Base-by-base conservation (phyloP, 2,888 invertebrate species). In the Rotaria socialis region DNA sequence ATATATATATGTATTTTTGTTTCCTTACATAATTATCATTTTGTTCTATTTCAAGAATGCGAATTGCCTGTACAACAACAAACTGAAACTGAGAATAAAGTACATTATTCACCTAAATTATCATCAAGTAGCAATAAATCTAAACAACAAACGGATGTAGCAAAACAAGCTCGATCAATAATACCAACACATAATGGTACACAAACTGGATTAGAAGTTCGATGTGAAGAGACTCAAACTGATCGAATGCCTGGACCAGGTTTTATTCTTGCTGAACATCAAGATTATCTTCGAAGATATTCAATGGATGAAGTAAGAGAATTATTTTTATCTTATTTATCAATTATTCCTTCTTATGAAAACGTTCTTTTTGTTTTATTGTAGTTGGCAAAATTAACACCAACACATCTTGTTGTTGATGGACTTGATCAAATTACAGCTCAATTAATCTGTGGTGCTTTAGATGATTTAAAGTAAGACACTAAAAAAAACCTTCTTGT, bases 261-360 rank as follows among this genome's bases (percentile, higher is more conserved):
- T 35, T 80, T 80, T 80, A 80, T 80, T 41, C 43, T 80, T 80
- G 80, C 47, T 47, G 80, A 80, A 24, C 43, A 80, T 80, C 80
- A 80, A 80, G 80, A 80, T 80, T 80, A 80, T 47, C 47, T 80
- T 47, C 43, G 80, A 43, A 43, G 80, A 80, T 80, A 47, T 80
- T 47, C 43, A 47, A 43, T 47, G 47, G 80, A 80, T 24, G 47
- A 80, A 80, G 80, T 80, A 80, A 19, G 35, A 35, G 35, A 55
- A 16, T 19, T 55, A 55, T 0, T 35, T 27, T 16, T 14, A 0
- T 11, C 10, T 27, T n/a, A 27, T 4, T 10, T 27, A 5, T 27
- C 4, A 1, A n/a, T 10, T 10, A 16, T 14, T 27, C 2, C 27
- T 27, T 5, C n/a, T 16, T 27, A 27, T 14, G 8, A 14, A 60